phyloP scores from a whole-genome alignment of 2,113 vertebrate species.

The Climacteris rufus region DNA sequence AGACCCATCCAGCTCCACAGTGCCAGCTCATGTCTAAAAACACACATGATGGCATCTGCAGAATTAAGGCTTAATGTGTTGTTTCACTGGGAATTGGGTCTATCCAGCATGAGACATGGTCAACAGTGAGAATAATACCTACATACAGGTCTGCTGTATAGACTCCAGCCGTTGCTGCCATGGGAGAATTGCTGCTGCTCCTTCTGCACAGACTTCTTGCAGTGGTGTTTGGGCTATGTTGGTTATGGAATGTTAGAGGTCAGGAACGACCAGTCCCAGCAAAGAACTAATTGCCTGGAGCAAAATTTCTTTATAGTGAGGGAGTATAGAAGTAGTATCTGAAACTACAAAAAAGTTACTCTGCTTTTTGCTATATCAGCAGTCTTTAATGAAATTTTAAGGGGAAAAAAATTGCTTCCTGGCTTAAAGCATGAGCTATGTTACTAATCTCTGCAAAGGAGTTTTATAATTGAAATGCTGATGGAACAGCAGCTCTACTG shows the following conservation, averaged over 20 bases:
- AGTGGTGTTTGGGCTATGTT: background rate
- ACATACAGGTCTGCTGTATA: background rate
- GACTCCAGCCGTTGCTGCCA: background rate
- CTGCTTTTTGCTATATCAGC: conserved; percentile 40
- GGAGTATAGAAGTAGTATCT: background rate
- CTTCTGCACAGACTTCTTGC: background rate
- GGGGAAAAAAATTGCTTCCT: background rate
- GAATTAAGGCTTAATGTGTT: background rate
- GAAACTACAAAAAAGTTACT: background rate
- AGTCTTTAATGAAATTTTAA: conserved; percentile 50
- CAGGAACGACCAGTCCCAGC: background rate
- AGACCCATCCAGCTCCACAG: background rate
- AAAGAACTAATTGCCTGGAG: conserved; percentile 1
- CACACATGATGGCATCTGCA: background rate
- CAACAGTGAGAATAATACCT: background rate
- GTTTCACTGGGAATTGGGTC: background rate
- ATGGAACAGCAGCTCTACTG: background rate
- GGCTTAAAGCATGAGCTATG: conserved; percentile 4
- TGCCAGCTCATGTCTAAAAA: background rate
- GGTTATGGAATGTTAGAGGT: background rate
- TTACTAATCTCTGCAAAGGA: conserved; percentile 30
- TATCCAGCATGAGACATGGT: background rate
- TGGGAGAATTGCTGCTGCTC: background rate
- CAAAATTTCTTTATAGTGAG: background rate
- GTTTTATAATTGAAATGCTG: background rate